Percentiles rank a stretch among this genome's conserved stretches.
These are phyloP conservation scores for Criorhina ranunculi DNA, from an alignment of 2,888 invertebrate species.

Conservation along the genomic window DNA sequence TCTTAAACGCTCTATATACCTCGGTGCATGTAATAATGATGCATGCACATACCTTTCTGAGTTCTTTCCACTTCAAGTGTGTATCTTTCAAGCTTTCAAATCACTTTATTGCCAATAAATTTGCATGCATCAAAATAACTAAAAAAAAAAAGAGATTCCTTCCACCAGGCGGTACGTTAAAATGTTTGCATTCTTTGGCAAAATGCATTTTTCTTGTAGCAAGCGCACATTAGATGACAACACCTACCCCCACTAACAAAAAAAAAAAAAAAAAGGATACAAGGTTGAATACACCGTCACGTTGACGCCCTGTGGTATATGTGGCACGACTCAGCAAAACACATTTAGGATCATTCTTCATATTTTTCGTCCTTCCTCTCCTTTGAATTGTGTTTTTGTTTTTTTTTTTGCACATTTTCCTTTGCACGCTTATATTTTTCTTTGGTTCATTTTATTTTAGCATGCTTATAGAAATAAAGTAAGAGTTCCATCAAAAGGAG, in stretches of 20 bases:
- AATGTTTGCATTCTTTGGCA: neutral
- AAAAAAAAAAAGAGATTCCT: too few relatives aligned
- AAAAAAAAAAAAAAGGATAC: too few relatives aligned
- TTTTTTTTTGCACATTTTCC: constrained; percentile 9
- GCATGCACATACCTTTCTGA: too few relatives aligned
- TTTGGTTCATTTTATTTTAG: constrained; percentile 22
- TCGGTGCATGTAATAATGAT: too few relatives aligned
- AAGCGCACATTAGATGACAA: neutral
- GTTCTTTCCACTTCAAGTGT: too few relatives aligned
- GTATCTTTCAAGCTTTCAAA: too few relatives aligned
- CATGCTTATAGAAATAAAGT: constrained; percentile 35
- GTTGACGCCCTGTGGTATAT: neutral
- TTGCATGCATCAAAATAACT: neutral
- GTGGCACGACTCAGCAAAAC: constrained; percentile 6
- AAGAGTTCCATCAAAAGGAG: neutral
- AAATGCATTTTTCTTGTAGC: neutral
- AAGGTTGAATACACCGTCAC: too few relatives aligned
- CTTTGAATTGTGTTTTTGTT: constrained; percentile 18
- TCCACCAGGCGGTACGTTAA: neutral
- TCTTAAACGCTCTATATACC: too few relatives aligned
- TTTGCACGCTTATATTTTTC: constrained; percentile 10
- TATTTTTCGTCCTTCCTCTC: neutral
- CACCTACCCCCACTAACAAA: too few relatives aligned
- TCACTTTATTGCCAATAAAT: too few relatives aligned
- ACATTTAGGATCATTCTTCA: constrained; percentile 12